These are phyloP conservation scores for Knipowitschia caucasica DNA, from an alignment of 2,797 vertebrate genomes.

Conservation along the genomic window DNA sequence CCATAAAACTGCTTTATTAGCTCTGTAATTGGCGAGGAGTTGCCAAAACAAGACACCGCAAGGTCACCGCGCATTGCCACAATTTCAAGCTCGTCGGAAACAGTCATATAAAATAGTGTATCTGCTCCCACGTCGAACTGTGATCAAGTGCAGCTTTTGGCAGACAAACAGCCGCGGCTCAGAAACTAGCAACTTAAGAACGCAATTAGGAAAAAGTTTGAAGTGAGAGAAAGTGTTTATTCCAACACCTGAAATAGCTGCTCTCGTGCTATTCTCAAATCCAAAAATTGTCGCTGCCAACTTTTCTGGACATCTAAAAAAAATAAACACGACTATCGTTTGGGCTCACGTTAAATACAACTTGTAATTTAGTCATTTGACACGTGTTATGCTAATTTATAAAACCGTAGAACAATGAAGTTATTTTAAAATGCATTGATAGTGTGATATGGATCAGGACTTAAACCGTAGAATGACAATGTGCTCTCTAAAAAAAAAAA, in stretches of 20 bases:
- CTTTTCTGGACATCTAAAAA: constrained; percentile 2
- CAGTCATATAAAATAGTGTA: constrained; percentile 25
- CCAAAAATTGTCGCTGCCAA: constrained; percentile 33
- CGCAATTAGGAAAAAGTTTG: constrained; percentile 37
- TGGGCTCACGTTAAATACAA: too few relatives aligned
- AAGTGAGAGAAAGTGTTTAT: constrained; percentile 25
- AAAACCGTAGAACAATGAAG: too few relatives aligned
- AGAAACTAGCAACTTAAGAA: constrained; percentile 31
- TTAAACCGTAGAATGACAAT: too few relatives aligned
- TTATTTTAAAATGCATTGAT: too few relatives aligned
- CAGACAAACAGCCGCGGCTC: constrained; percentile 43
- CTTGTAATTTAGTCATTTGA: too few relatives aligned
- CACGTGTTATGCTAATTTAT: too few relatives aligned
- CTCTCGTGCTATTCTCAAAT: constrained; percentile 19
- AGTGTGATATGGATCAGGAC: too few relatives aligned
- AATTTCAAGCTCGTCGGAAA: constrained; percentile 38
- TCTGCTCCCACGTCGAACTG: constrained; percentile 44
- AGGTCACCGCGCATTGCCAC: constrained; percentile 41
- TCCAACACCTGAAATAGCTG: constrained; percentile 21
- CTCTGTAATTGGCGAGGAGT: constrained; percentile 26
- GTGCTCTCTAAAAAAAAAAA: too few relatives aligned
- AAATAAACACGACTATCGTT: too few relatives aligned
- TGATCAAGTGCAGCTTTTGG: constrained; percentile 52
- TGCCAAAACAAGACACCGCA: constrained; percentile 47
- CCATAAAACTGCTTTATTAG: constrained; percentile 38